A percentile compares a stretch with the other conserved stretches of the same genome.
phyloP scores from a whole-genome alignment of 2,797 vertebrate species.

The Enteromius fasciolatus region DNA sequence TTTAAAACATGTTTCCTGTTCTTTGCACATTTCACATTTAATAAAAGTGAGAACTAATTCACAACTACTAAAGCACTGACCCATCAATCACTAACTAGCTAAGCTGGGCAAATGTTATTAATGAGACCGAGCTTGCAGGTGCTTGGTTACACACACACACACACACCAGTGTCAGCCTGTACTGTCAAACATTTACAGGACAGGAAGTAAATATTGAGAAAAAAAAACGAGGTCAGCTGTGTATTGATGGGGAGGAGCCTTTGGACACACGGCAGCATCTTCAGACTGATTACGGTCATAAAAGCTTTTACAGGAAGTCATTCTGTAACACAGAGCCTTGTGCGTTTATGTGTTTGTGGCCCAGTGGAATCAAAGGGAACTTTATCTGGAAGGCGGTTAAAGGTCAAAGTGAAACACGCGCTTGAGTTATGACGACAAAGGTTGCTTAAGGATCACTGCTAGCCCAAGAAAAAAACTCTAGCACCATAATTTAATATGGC shows the following conservation, averaged over 20 bases:
- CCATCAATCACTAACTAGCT: constrained; percentile 20
- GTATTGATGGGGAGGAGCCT: neutral
- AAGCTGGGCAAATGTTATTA: constrained; percentile 5
- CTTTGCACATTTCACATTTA: neutral
- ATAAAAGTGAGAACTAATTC: neutral
- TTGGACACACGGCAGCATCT: neutral
- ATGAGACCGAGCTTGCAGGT: neutral
- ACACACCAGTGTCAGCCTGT: constrained; percentile 24
- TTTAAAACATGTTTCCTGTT: neutral
- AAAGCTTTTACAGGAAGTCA: neutral
- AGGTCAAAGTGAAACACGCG: constrained; percentile 9
- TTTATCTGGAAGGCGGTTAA: constrained; percentile 9
- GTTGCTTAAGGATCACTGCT: constrained; percentile 15
- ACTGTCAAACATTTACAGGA: constrained; percentile 49
- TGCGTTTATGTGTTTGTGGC: constrained; percentile 21
- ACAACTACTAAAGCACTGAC: neutral
- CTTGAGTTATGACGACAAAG: neutral
- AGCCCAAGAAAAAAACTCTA: neutral
- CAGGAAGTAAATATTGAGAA: neutral
- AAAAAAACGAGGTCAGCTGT: constrained; percentile 18
- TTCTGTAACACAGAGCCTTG: neutral
- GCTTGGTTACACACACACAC: constrained; percentile 3
- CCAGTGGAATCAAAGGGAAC: neutral
- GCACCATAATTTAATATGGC: neutral
- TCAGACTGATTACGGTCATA: constrained; percentile 38